Conservation (phyloP, 2,113 vertebrate genomes). For the Engraulis encrasicolus region DNA sequence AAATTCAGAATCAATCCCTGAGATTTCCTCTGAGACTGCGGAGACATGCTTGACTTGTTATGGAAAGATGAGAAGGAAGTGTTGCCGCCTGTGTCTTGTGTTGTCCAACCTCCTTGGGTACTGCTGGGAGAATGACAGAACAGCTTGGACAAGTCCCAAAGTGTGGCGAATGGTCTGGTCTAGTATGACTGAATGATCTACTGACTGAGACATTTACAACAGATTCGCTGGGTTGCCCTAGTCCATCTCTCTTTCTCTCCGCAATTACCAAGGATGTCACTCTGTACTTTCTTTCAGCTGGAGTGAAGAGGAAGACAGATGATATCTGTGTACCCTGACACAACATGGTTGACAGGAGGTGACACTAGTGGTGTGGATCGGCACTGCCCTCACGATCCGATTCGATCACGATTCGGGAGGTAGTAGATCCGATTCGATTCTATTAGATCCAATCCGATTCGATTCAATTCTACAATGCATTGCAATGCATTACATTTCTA, state of each 20-base stretch:
- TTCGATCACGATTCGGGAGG: no score
- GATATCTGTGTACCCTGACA: background rate
- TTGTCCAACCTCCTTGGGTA: conserved; percentile 31
- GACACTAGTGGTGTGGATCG: no score
- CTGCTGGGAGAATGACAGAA: background rate
- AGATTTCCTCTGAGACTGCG: background rate
- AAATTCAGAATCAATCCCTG: background rate
- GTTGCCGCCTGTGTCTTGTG: conserved; percentile 18
- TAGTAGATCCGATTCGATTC: no score
- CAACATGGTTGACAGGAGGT: background rate
- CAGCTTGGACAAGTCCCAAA: conserved; percentile 54
- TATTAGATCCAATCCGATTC: no score
- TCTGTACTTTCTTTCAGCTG: background rate
- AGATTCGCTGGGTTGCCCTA: background rate
- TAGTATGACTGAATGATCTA: conserved; percentile 37
- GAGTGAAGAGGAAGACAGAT: background rate
- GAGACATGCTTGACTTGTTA: background rate
- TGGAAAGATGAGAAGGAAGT: background rate
- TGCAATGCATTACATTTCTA: no score
- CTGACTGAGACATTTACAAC: background rate
- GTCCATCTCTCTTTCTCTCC: background rate
- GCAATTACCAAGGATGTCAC: background rate
- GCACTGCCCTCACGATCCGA: no score
- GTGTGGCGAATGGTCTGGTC: conserved; percentile 11
- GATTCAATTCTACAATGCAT: no score